Conservation (phyloP, 2,113 vertebrate genomes). For the Triplophysa dalaica region DNA sequence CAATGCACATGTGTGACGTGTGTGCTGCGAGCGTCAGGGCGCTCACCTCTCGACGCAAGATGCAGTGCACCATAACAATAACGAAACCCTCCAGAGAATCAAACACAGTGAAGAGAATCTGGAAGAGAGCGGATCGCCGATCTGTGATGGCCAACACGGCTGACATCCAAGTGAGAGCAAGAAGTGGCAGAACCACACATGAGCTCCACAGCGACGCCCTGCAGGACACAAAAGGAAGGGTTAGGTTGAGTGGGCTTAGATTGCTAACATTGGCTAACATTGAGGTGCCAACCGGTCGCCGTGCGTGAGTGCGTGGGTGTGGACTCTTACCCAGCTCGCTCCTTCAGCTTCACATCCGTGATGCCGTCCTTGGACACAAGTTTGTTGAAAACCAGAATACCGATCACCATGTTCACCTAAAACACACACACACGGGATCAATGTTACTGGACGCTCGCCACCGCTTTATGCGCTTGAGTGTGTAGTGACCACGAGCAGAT, state of each 20-base stretch:
- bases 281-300: neutral
- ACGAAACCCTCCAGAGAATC: conserved; percentile 97
- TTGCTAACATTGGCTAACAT: too few species aligned
- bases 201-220: conserved; percentile 99
- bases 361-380: conserved; percentile 99
- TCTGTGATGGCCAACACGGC: conserved; percentile 97
- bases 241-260: too few species aligned
- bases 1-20: neutral
- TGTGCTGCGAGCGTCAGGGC: neutral
- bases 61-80: conserved; percentile 98
- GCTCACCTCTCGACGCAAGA: conserved; percentile 91
- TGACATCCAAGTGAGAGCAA: conserved; percentile 99
- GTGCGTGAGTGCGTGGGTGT: neutral
- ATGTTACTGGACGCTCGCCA: conserved; percentile 27
- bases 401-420: conserved; percentile 99
- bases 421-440: conserved; percentile 55
- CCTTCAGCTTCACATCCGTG: conserved; percentile 99
- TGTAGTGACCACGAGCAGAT: neutral
- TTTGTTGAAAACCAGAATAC: conserved; percentile 99
- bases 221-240: conserved; percentile 11
- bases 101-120: conserved; percentile 97
- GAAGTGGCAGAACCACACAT: conserved; percentile 92
- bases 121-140: conserved; percentile 95
- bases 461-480: neutral
- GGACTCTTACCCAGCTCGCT: conserved; percentile 92